These are phyloP conservation scores for Chionis minor DNA, from an alignment of 2,113 vertebrate species.

Conservation along the genomic window DNA sequence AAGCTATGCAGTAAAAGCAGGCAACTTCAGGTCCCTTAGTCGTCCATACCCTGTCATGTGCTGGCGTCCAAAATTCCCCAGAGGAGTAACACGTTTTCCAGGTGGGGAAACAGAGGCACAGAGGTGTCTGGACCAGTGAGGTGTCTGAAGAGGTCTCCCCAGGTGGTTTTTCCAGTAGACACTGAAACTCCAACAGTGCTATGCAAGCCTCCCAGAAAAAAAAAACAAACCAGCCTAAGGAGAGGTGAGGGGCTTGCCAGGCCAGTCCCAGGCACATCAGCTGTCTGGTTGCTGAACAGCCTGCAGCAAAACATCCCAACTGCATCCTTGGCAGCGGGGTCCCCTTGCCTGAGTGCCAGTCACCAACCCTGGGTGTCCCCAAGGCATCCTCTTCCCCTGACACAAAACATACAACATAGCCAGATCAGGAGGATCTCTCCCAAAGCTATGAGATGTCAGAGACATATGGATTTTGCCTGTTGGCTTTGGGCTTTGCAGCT, in stretches of 20 bases:
- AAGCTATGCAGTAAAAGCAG: neutral
- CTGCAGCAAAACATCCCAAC: neutral
- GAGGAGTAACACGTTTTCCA: neutral
- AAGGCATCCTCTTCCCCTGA: neutral
- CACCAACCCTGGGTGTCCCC: neutral
- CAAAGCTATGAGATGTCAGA: neutral
- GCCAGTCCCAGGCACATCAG: neutral
- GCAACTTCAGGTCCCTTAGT: neutral
- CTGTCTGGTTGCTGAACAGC: too few relatives aligned
- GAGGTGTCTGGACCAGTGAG: neutral
- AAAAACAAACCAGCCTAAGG: neutral
- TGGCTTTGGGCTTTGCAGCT: neutral
- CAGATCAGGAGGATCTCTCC: neutral
- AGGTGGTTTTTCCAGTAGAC: neutral
- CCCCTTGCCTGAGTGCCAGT: neutral
- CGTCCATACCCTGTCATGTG: accelerated
- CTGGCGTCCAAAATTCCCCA: neutral
- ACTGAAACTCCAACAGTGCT: neutral
- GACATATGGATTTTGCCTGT: neutral
- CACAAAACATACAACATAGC: neutral
- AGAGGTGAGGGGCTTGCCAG: neutral
- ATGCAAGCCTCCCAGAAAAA: neutral
- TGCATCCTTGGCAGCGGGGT: neutral
- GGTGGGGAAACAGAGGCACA: neutral
- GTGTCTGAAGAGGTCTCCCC: neutral